Percentiles rank a stretch among this genome's conserved stretches.
These are phyloP conservation scores for Pterobdella sp. DNA, from an alignment of 2,888 invertebrate species.

Conservation along the genomic window DNA sequence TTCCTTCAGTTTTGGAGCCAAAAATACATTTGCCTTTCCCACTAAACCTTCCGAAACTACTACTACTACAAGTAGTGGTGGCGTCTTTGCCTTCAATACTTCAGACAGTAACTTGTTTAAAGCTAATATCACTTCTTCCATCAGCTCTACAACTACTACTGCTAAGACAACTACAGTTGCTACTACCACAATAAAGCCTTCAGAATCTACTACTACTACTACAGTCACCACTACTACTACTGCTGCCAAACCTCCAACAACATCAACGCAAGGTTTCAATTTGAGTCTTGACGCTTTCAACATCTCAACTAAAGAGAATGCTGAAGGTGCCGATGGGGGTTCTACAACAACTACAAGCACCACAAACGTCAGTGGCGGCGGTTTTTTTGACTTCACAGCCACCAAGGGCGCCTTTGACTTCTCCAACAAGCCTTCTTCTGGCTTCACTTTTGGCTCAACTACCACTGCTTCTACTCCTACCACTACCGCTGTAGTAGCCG, in stretches of 20 bases:
- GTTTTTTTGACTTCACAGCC: background rate
- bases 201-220: background rate
- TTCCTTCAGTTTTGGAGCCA: background rate
- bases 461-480: slow-evolving; percentile 1
- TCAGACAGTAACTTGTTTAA: background rate
- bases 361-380: background rate
- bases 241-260: background rate
- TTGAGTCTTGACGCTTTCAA: too few relatives aligned
- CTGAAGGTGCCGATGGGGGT: too few relatives aligned
- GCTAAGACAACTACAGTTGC: background rate
- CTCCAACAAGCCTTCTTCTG: too few relatives aligned
- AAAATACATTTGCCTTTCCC: background rate
- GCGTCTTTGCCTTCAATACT: background rate
- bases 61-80: background rate
- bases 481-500: background rate
- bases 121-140: background rate
- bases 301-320: too few relatives aligned
- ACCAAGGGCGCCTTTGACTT: background rate
- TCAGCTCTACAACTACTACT: background rate
- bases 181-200: background rate
- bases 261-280: background rate
- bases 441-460: slow-evolving; percentile 2
- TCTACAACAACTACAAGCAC: background rate
- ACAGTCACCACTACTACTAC: background rate
- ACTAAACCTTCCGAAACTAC: background rate